These are phyloP conservation scores for Xiphorhynchus erythropygius DNA, from an alignment of 2,797 vertebrate genomes.

Conservation along the genomic window DNA sequence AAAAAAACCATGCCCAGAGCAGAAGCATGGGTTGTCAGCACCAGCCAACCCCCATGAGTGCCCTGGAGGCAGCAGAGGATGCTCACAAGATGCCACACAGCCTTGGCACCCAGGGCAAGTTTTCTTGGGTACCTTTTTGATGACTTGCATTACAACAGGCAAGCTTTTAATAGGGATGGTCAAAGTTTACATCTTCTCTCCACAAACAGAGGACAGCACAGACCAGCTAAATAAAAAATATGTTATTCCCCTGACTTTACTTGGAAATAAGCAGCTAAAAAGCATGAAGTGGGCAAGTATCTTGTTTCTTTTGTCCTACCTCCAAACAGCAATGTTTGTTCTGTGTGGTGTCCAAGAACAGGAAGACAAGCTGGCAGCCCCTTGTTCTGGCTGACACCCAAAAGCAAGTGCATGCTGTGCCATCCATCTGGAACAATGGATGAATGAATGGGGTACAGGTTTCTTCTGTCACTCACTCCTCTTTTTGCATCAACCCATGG, in stretches of 20 bases:
- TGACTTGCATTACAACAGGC: neutral
- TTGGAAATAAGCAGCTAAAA: neutral
- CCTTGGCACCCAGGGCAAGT: accelerated
- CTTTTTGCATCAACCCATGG: neutral
- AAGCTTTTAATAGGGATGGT: neutral
- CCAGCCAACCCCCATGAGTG: neutral
- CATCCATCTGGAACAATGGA: neutral
- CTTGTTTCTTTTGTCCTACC: neutral
- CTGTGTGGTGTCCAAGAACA: neutral
- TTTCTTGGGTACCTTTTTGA: neutral
- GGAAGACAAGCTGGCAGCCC: neutral
- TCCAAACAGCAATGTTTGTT: neutral
- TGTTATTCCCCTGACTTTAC: neutral
- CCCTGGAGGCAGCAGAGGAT: neutral
- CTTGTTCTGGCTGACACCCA: neutral
- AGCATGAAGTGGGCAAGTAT: neutral
- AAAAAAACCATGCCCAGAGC: neutral
- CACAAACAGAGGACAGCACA: neutral
- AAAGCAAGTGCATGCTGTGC: neutral
- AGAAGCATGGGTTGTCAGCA: neutral
- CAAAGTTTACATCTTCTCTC: neutral
- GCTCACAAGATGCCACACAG: accelerated
- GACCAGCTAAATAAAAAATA: neutral
- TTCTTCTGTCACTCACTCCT: neutral
- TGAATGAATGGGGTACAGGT: neutral